Evolutionary conservation across 2,113 vertebrate genomes (phyloP).

Genomic region (Catharus fuscescens): DNA sequence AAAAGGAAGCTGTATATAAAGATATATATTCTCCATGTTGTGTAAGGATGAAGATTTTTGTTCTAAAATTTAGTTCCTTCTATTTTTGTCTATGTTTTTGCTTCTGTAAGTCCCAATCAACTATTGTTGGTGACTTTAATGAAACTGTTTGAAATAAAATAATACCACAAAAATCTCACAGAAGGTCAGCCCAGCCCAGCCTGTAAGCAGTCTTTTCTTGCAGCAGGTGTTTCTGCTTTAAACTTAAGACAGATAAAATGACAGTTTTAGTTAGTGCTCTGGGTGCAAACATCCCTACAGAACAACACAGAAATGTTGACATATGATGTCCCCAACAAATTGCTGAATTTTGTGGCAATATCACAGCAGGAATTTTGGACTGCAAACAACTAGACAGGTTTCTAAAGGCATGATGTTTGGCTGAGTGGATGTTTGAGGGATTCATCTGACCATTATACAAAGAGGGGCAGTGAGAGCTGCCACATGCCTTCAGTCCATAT

Average conservation of each 20-base stretch:
- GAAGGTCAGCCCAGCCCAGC: background rate
- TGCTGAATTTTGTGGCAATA: background rate
- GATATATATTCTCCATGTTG: background rate
- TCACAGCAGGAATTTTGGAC: background rate
- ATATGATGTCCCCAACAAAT: background rate
- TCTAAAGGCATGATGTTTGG: background rate
- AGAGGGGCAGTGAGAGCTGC: background rate
- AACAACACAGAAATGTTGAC: background rate
- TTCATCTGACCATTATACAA: background rate
- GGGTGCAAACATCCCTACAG: background rate
- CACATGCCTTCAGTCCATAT: fast-evolving
- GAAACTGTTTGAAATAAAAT: background rate
- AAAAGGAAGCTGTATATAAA: background rate
- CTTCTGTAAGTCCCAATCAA: background rate
- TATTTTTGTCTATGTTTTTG: background rate
- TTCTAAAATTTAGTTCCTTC: background rate
- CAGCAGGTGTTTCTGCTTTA: background rate
- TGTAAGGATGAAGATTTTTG: background rate
- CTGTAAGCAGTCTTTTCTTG: background rate
- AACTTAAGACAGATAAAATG: background rate
- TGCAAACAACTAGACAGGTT: fast-evolving
- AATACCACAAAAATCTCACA: background rate
- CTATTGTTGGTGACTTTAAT: background rate
- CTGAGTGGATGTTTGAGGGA: background rate
- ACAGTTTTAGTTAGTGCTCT: background rate